Percentiles rank a stretch among this genome's conserved stretches.
phyloP scores from a whole-genome alignment of 1,140 invertebrate genomes.

The Proctacanthus coquilletti region DNA sequence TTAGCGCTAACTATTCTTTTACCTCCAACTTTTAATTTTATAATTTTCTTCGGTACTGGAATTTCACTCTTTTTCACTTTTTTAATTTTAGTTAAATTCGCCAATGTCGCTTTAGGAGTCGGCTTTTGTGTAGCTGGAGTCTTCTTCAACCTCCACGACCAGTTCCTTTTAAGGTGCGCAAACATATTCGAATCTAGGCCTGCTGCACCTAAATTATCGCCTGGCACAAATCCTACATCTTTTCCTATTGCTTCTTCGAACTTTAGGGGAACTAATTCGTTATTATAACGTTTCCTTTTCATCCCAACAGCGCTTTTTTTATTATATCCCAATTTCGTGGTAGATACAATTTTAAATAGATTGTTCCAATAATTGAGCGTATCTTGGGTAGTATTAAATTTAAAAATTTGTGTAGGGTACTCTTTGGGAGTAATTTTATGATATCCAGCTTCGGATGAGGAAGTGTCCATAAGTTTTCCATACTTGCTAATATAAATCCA shows the following conservation, averaged over 20 bases:
- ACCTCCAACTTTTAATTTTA: slow-evolving; percentile 11
- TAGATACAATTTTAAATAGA: slow-evolving; percentile 48
- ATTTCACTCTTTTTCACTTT: slow-evolving; percentile 5
- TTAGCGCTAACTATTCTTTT: too few relatives aligned
- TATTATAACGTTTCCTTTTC: slow-evolving; percentile 38
- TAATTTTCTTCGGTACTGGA: slow-evolving; percentile 14
- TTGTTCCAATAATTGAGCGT: slow-evolving; percentile 60
- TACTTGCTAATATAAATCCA: slow-evolving; percentile 48
- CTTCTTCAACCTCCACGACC: slow-evolving; percentile 33
- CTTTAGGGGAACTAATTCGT: slow-evolving; percentile 16
- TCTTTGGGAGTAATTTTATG: slow-evolving; percentile 38
- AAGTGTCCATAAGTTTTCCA: slow-evolving; percentile 47
- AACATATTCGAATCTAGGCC: slow-evolving; percentile 56
- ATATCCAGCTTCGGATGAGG: slow-evolving; percentile 42
- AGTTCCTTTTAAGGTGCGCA: slow-evolving; percentile 51
- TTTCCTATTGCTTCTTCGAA: slow-evolving; percentile 15
- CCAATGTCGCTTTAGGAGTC: slow-evolving; percentile 16
- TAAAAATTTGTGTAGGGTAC: slow-evolving; percentile 38
- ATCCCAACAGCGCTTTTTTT: slow-evolving; percentile 21
- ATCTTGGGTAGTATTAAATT: slow-evolving; percentile 37
- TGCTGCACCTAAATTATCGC: slow-evolving; percentile 53
- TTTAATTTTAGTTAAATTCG: slow-evolving; percentile 14
- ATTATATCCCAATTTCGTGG: slow-evolving; percentile 44
- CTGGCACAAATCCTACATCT: slow-evolving; percentile 42
- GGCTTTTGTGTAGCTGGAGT: too few relatives aligned